A percentile compares a stretch with the other conserved stretches of the same genome.
phyloP scores from a whole-genome alignment of 2,113 vertebrate species.

The Todiramphus saurophagus region DNA sequence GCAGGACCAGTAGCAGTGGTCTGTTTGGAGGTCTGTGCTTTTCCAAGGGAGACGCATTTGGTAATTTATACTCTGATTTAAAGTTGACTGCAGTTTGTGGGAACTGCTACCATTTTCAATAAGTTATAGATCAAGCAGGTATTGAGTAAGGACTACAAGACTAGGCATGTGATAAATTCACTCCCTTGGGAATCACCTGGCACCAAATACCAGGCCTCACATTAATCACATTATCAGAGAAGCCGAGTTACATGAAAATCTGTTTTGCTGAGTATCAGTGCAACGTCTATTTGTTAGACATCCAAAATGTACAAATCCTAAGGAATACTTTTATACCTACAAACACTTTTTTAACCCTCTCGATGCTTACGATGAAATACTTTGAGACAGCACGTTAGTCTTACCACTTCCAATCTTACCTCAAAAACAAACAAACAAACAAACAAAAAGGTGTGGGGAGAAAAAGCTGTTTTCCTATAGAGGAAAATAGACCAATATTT shows the following conservation, averaged over 20 bases:
- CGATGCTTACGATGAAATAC: not conserved
- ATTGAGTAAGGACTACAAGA: constrained; percentile 31
- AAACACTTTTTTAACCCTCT: not conserved
- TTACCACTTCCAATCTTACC: not conserved
- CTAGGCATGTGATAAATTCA: constrained; percentile 21
- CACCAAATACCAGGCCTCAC: not conserved
- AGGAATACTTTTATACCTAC: not conserved
- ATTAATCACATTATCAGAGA: constrained; percentile 27
- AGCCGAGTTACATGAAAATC: not conserved
- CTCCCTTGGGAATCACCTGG: constrained; percentile 49
- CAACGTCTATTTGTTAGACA: not conserved
- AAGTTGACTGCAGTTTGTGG: not conserved
- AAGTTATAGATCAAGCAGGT: constrained; percentile 18
- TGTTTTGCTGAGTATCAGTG: constrained; percentile 1
- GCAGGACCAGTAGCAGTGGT: not conserved
- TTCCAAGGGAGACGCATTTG: not conserved
- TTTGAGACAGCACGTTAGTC: not conserved
- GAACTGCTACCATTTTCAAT: not conserved
- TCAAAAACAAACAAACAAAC: not conserved
- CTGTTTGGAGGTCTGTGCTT: not conserved
- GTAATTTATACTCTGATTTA: not conserved
- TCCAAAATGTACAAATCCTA: not conserved
- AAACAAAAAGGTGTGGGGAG: not conserved
- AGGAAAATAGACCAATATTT: not conserved
- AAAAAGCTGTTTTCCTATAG: not conserved